phyloP scores from a whole-genome alignment of 2,888 invertebrate species.

The Drosophila nr. perissopoda region DNA sequence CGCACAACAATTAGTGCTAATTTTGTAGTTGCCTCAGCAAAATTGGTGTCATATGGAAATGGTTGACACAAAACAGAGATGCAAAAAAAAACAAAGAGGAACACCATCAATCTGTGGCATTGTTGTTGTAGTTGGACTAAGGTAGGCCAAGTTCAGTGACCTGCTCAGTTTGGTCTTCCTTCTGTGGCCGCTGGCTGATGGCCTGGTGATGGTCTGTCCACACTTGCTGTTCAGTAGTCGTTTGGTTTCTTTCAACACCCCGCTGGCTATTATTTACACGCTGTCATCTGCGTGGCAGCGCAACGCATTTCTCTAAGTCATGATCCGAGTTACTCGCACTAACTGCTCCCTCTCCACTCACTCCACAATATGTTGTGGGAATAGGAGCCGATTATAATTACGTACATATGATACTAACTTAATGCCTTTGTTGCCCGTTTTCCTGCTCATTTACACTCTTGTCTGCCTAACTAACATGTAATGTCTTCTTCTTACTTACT shows the following conservation, averaged over 20 bases:
- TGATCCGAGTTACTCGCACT: conserved; percentile 39
- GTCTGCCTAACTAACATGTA: conserved; percentile 52
- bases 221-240: conserved; percentile 68
- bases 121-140: conserved; percentile 13
- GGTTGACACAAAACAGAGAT: conserved; percentile 43
- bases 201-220: conserved; percentile 36
- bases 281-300: conserved; percentile 56
- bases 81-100: conserved; percentile 2
- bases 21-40: conserved; percentile 2
- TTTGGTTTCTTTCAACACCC: conserved; percentile 44
- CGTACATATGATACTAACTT: conserved; percentile 65
- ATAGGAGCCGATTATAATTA: conserved; percentile 55
- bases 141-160: conserved; percentile 51
- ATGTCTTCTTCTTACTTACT: conserved; percentile 33
- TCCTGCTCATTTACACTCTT: conserved; percentile 43
- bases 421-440: conserved; percentile 37
- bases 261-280: conserved; percentile 61
- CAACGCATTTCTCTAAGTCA: conserved; percentile 63
- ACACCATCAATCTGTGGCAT: conserved; percentile 41
- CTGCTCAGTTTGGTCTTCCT: conserved; percentile 50
- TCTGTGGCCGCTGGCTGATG: conserved; percentile 39
- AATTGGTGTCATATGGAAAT: conserved; percentile 13
- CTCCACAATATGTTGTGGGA: conserved; percentile 1
- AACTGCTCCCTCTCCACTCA: conserved; percentile 29
- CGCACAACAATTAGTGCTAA: conserved; percentile 13